Base-by-base conservation (phyloP, 2,888 invertebrate genomes). In the Caenorhabditis angaria region DNA sequence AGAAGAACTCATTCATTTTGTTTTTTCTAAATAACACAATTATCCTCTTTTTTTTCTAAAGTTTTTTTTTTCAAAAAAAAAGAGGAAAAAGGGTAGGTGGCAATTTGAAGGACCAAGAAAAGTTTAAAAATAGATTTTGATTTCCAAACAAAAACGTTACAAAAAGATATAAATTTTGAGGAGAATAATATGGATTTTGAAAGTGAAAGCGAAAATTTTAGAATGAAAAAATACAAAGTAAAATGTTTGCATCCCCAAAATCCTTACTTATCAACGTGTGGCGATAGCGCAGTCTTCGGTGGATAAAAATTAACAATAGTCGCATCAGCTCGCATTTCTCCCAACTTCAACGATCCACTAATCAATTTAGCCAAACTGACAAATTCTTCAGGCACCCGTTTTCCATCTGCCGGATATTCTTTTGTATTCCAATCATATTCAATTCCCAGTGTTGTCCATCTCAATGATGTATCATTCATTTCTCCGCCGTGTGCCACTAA, bases 351-450 rank as follows among this genome's bases (percentile, higher is more conserved):
- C 2, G 81, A 81, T 25, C 71, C 60, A 18, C 88, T 87, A 8
- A 96, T 89, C 65, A 91, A 90, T 85, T 90, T 27, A 1, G 50
- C 32, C 28, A 56, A 56, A 27, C 25, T 32, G 29, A 12, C 18
- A 35, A 87, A 63, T 69, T 87, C 86, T 2, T 51, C 29, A 0
- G 88, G 88, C 47, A 88, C 67, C 1, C 64, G 62, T 14, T 80
- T 70, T 28, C 82, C 74, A 8, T 68, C 29, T 2, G 74, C 61
- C 6, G 79, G 81, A 80, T 89, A 89, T 89, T 93, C 92, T 91
- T 97, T 99, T 62, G 94, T 93, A 85, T 95, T 92, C 97, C 99
- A 99, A 88, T 99, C 92, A 89, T 99, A 96, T 89, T 99, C 97
- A 88, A 96, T 97, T 18, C 99, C 99, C 41, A 97, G 89, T 0